A percentile compares a stretch with the other conserved stretches of the same genome.
Conservation (phyloP, 2,888 invertebrate species). For the Sinohyriopsis cumingii region DNA sequence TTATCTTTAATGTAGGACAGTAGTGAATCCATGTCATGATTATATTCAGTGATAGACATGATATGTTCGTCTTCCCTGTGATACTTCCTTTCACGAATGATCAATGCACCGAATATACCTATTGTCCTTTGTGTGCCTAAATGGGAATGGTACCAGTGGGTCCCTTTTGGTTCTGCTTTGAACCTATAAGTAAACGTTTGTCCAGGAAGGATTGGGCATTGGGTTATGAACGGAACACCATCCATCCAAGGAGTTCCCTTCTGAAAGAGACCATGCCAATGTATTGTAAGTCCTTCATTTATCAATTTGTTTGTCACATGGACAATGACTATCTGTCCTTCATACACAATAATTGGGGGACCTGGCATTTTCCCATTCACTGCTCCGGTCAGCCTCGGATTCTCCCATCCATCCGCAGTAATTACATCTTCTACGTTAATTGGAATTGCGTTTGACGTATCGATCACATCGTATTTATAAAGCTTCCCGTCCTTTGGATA, state of each 20-base stretch:
- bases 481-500: constrained; percentile 40
- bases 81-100: constrained; percentile 39
- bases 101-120: constrained; percentile 60
- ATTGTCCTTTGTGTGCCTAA: constrained; percentile 53
- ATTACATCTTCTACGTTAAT: constrained; percentile 48
- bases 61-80: constrained; percentile 31
- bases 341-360: constrained; percentile 58
- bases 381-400: constrained; percentile 42
- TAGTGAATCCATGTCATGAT: constrained; percentile 48
- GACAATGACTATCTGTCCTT: constrained; percentile 53
- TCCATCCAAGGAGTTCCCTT: constrained; percentile 58
- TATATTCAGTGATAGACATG: constrained; percentile 52
- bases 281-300: constrained; percentile 50
- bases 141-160: constrained; percentile 59
- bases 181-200: constrained; percentile 63
- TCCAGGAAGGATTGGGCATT: constrained; percentile 63
- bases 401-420: constrained; percentile 54
- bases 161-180: constrained; percentile 46
- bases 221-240: constrained; percentile 57
- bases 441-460: constrained; percentile 28
- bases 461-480: constrained; percentile 46
- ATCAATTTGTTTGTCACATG: constrained; percentile 54
- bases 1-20: constrained; percentile 35
- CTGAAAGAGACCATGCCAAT: constrained; percentile 66
- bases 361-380: constrained; percentile 61